phyloP scores from a whole-genome alignment of 2,888 invertebrate genomes.

The Mythimna lalbum region DNA sequence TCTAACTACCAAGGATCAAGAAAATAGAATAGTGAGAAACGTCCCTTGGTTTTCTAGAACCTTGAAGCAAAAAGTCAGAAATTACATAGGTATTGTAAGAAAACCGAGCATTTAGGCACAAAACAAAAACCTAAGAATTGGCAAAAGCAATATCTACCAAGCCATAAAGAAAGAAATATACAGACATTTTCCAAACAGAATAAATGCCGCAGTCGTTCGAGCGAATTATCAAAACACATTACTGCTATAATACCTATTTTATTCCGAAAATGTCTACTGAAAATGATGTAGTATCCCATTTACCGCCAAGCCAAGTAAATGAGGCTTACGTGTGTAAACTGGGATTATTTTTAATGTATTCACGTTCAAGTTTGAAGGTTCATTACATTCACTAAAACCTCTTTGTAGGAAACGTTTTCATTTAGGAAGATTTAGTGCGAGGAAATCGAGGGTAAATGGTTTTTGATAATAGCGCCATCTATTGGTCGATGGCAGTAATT shows the following conservation, averaged over 20 bases:
- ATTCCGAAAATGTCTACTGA: constrained; percentile 52
- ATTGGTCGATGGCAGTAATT: not conserved
- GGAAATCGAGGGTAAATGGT: constrained; percentile 7
- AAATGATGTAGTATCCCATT: constrained; percentile 59
- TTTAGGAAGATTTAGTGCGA: constrained; percentile 33
- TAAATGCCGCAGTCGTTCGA: constrained; percentile 41
- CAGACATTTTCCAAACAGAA: constrained; percentile 36
- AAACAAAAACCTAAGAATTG: constrained; percentile 4
- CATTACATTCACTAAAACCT: constrained; percentile 55
- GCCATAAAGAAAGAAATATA: constrained; percentile 36
- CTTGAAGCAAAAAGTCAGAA: not conserved
- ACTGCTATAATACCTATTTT: constrained; percentile 48
- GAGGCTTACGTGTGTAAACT: constrained; percentile 60
- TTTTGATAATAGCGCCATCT: constrained; percentile 38
- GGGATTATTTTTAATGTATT: constrained; percentile 65
- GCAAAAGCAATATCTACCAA: constrained; percentile 8
- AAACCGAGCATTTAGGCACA: constrained; percentile 2
- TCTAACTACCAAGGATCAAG: not conserved
- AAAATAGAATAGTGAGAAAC: not conserved
- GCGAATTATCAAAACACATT: constrained; percentile 58
- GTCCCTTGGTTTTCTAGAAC: too few species aligned
- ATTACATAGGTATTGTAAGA: not conserved
- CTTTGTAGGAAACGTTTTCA: constrained; percentile 40
- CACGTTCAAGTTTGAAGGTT: constrained; percentile 58
- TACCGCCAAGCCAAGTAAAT: constrained; percentile 43